These are phyloP conservation scores for Drosophila parabipectinata DNA, from an alignment of 1,140 invertebrate genomes.

Conservation along the genomic window DNA sequence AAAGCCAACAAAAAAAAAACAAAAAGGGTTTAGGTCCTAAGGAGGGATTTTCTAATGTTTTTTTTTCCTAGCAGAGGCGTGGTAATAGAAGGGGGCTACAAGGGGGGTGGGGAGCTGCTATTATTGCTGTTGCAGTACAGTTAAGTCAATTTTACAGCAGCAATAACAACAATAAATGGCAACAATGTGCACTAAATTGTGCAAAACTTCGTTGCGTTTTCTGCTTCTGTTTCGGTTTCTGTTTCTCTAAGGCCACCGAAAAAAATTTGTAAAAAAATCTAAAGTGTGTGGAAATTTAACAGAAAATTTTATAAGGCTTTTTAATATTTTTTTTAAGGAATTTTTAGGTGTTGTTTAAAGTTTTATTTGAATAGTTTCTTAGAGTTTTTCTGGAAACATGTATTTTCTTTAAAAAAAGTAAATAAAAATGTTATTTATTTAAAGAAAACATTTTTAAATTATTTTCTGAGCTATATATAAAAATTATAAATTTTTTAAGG, in stretches of 20 bases:
- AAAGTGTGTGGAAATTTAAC: neutral
- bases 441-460: too few relatives aligned
- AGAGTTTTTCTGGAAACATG: too few relatives aligned
- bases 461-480: too few relatives aligned
- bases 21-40: constrained; percentile 51
- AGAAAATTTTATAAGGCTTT: neutral
- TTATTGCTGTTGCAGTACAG: constrained; percentile 60
- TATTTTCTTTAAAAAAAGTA: too few relatives aligned
- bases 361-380: too few relatives aligned
- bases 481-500: too few relatives aligned
- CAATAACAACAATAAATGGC: constrained; percentile 60
- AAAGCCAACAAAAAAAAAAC: constrained; percentile 21
- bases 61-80: constrained; percentile 9
- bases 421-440: too few relatives aligned
- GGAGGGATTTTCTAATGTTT: constrained; percentile 51
- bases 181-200: constrained; percentile 75
- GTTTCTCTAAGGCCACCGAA: constrained; percentile 4
- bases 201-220: constrained; percentile 65
- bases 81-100: neutral
- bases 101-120: constrained; percentile 12
- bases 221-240: constrained; percentile 34
- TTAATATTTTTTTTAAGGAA: neutral
- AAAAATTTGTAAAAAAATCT: neutral
- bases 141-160: constrained; percentile 70
- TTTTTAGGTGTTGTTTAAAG: too few relatives aligned